Evolutionary conservation across 2,797 vertebrate genomes (phyloP).

Genomic region (Merluccius polli): DNA sequence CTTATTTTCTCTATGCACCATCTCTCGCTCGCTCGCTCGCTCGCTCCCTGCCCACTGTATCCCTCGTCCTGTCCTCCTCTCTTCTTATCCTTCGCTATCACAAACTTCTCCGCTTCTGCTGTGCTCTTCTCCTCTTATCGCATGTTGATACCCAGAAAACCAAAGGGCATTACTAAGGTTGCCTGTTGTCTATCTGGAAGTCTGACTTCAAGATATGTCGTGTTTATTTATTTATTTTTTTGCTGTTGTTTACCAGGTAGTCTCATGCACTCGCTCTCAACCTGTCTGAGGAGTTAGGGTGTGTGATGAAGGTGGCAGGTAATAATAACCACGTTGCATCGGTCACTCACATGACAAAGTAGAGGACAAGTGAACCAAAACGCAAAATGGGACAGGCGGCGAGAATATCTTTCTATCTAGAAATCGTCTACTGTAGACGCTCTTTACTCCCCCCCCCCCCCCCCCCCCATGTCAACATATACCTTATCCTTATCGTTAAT

Average conservation of each 20-base stretch:
- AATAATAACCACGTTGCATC: background rate
- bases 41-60: slow-evolving; percentile 30
- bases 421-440: background rate
- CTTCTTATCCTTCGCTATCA: slow-evolving; percentile 36
- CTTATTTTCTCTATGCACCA: slow-evolving; percentile 17
- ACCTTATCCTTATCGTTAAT: background rate
- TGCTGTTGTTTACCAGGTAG: background rate
- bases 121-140: slow-evolving; percentile 49
- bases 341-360: background rate
- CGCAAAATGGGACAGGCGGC: background rate
- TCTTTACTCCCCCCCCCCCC: too few species aligned
- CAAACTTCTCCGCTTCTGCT: slow-evolving; percentile 39
- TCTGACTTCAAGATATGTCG: slow-evolving; percentile 44
- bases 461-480: background rate
- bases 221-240: slow-evolving; percentile 32
- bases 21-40: slow-evolving; percentile 1
- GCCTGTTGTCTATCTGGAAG: slow-evolving; percentile 40
- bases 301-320: background rate
- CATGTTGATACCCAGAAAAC: slow-evolving; percentile 51
- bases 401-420: background rate
- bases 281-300: background rate
- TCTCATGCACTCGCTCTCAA: background rate
- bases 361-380: background rate
- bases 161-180: slow-evolving; percentile 48
- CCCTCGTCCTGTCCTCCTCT: slow-evolving; percentile 37